Conservation (phyloP, 2,113 vertebrate genomes). For the Dasypus novemcinctus region DNA sequence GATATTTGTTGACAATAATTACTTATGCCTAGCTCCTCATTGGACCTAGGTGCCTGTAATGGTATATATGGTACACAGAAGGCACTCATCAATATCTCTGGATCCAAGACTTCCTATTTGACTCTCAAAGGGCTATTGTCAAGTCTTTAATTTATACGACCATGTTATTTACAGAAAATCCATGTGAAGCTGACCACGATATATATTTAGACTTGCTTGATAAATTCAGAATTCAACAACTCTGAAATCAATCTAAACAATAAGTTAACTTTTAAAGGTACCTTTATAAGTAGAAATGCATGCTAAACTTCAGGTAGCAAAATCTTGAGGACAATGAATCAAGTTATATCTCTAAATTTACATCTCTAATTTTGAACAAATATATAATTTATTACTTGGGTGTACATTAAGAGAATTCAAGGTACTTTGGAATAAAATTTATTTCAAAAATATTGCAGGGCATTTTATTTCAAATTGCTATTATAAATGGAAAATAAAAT, state of each 20-base stretch:
- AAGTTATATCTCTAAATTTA: neutral
- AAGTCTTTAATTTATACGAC: neutral
- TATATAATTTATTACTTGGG: neutral
- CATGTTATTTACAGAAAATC: neutral
- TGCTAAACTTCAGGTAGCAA: neutral
- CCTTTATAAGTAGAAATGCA: neutral
- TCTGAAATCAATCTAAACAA: neutral
- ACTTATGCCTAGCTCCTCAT: neutral
- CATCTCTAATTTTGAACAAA: neutral
- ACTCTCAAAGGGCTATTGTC: neutral
- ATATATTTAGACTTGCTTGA: neutral
- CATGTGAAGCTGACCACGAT: neutral
- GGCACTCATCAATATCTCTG: neutral
- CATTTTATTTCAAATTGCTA: slow-evolving; percentile 45
- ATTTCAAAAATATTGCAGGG: neutral
- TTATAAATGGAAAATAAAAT: slow-evolving; percentile 38
- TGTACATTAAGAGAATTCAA: neutral
- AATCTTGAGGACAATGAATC: neutral
- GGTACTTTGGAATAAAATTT: neutral
- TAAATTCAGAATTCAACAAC: neutral
- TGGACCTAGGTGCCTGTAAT: neutral
- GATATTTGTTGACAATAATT: neutral
- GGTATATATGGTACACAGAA: neutral
- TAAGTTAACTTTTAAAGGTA: neutral
- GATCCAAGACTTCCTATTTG: neutral